Conservation (phyloP, 2,888 invertebrate species). For the Diachrysia chrysitis region DNA sequence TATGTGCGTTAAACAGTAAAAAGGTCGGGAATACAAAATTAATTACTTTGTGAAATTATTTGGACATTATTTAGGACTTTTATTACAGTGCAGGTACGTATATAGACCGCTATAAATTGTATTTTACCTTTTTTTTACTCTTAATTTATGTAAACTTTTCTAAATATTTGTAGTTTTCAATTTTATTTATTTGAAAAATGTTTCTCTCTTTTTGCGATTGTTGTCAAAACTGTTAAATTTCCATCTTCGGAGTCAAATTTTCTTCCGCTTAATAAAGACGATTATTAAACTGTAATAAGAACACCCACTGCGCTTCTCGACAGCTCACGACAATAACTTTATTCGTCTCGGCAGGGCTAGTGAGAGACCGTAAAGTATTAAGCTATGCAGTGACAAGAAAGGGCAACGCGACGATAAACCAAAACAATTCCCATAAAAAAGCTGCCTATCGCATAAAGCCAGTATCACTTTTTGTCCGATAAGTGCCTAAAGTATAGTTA, state of each 20-base stretch:
- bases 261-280: conserved; percentile 24
- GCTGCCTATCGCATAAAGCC: conserved; percentile 22
- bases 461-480: conserved; percentile 45
- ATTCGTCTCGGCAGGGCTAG: conserved; percentile 37
- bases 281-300: conserved; percentile 41
- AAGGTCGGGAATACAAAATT: conserved; percentile 21
- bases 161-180: too few species aligned
- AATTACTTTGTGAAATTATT: conserved; percentile 33
- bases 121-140: conserved; percentile 10
- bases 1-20: conserved; percentile 12
- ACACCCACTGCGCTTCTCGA: conserved; percentile 38
- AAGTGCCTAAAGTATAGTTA: conserved; percentile 25
- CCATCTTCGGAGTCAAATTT: conserved; percentile 4
- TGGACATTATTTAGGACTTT: conserved; percentile 16
- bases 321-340: conserved; percentile 41
- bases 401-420: conserved; percentile 43
- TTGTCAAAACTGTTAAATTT: conserved; percentile 1
- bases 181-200: too few species aligned
- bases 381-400: conserved; percentile 42
- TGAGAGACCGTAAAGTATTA: conserved; percentile 37
- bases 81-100: conserved; percentile 1
- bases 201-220: too few species aligned
- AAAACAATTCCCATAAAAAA: conserved; percentile 33
- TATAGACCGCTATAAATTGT: conserved; percentile 25
- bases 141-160: background rate